A percentile compares a stretch with the other conserved stretches of the same genome.
Conservation (phyloP, 2,113 vertebrate species). For the Nansenia antarctica region DNA sequence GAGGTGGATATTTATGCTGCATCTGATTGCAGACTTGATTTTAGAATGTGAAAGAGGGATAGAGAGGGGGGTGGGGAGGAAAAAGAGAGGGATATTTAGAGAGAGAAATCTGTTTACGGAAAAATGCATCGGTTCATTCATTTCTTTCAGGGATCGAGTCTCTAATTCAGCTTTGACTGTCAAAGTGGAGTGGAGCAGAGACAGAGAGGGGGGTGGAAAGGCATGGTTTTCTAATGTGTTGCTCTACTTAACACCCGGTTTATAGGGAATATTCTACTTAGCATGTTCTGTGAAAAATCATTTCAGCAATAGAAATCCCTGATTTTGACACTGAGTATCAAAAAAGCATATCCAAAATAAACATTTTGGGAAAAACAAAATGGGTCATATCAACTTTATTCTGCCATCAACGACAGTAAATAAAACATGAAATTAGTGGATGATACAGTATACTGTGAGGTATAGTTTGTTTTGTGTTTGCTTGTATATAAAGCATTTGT, state of each 20-base stretch:
- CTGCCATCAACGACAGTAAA: not conserved
- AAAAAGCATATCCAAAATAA: not conserved
- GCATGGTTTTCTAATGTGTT: not conserved
- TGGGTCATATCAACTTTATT: not conserved
- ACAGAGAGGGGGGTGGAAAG: not conserved
- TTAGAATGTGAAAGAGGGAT: constrained; percentile 32
- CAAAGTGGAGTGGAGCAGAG: constrained; percentile 48
- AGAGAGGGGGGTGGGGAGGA: constrained; percentile 2
- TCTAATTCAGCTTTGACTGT: constrained; percentile 56
- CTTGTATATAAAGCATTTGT: not conserved
- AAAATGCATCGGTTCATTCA: constrained; percentile 66
- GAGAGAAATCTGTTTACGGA: constrained; percentile 56
- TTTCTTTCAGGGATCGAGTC: constrained; percentile 57
- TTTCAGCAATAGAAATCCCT: not conserved
- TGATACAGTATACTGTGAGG: not conserved
- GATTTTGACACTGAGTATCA: not conserved
- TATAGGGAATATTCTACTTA: not conserved
- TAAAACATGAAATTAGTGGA: not conserved
- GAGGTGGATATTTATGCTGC: constrained; percentile 71
- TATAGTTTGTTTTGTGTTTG: not conserved
- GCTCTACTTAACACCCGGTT: not conserved
- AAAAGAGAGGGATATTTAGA: constrained; percentile 18
- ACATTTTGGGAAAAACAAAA: not conserved
- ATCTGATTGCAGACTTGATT: constrained; percentile 72
- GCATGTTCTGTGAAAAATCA: not conserved